These are phyloP conservation scores for Calcarius lapponicus DNA, from an alignment of 2,797 vertebrate genomes.

Conservation along the genomic window DNA sequence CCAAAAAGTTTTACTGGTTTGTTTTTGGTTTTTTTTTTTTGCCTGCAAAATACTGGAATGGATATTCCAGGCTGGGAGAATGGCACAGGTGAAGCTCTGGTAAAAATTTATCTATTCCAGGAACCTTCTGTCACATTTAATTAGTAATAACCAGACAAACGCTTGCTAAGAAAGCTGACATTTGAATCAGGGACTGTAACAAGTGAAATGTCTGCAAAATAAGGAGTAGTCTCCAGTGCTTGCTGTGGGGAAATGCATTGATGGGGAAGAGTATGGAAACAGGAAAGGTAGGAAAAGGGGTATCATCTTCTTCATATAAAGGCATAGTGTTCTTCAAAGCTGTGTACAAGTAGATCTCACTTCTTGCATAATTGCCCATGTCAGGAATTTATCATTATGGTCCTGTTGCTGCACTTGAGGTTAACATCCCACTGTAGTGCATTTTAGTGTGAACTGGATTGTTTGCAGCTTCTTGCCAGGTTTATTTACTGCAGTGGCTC, in stretches of 20 bases:
- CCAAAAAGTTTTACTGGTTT: background rate
- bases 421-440: background rate
- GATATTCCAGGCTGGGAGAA: background rate
- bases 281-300: background rate
- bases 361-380: background rate
- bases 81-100: background rate
- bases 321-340: background rate
- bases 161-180: background rate
- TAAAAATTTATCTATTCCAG: background rate
- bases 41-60: background rate
- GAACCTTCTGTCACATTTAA: background rate
- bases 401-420: background rate
- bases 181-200: background rate
- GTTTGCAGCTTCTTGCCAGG: background rate
- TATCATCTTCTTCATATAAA: background rate
- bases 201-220: background rate
- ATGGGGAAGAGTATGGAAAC: background rate
- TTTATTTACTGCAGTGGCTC: background rate
- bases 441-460: background rate
- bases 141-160: background rate
- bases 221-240: background rate
- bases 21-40: background rate
- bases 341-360: background rate
- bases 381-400: background rate
- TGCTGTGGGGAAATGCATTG: background rate